phyloP scores from a whole-genome alignment of 2,888 invertebrate genomes.

The Galeruca laticollis region DNA sequence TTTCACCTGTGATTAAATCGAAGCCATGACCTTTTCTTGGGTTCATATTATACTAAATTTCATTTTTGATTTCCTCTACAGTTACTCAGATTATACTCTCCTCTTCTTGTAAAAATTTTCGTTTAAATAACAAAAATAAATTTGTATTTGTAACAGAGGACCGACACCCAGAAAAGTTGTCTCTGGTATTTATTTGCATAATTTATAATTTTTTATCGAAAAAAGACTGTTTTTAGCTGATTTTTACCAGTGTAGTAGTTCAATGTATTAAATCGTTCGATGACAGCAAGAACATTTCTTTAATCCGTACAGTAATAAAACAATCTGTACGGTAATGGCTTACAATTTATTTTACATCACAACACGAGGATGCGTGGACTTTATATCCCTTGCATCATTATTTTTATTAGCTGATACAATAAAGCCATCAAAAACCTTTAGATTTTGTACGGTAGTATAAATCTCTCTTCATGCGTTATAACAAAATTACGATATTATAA shows the following conservation, averaged over 20 bases:
- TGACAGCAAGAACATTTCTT: constrained; percentile 60
- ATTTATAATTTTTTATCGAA: too few species aligned
- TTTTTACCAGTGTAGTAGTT: constrained; percentile 15
- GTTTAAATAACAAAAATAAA: too few species aligned
- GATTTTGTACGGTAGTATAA: constrained; percentile 29
- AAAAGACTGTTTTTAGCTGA: not conserved
- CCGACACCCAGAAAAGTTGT: too few species aligned
- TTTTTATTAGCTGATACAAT: constrained; percentile 40
- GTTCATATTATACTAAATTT: too few species aligned
- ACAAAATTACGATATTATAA: constrained; percentile 32
- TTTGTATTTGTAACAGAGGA: too few species aligned
- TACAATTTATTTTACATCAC: constrained; percentile 50
- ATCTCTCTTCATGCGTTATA: constrained; percentile 31
- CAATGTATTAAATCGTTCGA: constrained; percentile 26
- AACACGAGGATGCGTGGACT: constrained; percentile 46
- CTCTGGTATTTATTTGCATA: too few species aligned
- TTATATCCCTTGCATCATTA: constrained; percentile 49
- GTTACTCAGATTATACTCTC: too few species aligned
- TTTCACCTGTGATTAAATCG: too few species aligned
- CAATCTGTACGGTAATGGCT: constrained; percentile 54
- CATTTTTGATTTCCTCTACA: too few species aligned
- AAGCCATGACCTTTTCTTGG: too few species aligned
- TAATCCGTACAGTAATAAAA: constrained; percentile 63
- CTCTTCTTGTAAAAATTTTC: too few species aligned
- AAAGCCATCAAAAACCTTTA: constrained; percentile 36